phyloP scores from a whole-genome alignment of 37 sponge, comb jelly and placozoan genomes.

The Tethya wilhelma region DNA sequence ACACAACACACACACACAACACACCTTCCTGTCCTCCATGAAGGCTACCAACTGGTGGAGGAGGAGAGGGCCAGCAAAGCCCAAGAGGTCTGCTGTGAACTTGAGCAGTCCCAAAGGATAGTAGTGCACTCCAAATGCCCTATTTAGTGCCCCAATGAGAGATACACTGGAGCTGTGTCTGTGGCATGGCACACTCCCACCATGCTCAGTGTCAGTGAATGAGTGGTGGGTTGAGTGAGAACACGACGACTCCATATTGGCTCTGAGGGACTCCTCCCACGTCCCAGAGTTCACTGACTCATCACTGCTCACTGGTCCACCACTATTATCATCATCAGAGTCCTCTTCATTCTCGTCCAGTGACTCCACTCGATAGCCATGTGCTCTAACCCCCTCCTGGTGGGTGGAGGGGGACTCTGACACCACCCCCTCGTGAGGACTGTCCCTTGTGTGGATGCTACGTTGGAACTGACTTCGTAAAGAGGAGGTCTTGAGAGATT shows the following conservation, averaged over 20 bases:
- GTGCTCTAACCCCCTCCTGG: neutral
- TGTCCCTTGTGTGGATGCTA: neutral
- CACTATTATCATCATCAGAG: neutral
- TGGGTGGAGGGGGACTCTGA: no score
- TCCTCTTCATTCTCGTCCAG: neutral
- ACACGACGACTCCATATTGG: neutral
- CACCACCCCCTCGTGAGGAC: neutral
- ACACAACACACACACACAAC: conserved; percentile 7
- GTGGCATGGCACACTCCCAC: neutral
- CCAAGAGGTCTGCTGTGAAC: conserved; percentile 72
- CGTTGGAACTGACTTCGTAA: conserved; percentile 53
- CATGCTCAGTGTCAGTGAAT: neutral
- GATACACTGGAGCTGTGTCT: conserved; percentile 5
- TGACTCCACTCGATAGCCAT: neutral
- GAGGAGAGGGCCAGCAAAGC: conserved; percentile 92
- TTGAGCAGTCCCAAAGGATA: conserved; percentile 95
- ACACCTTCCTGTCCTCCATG: conserved; percentile 81
- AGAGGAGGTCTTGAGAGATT: conserved; percentile 36
- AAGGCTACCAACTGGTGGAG: conserved; percentile 82
- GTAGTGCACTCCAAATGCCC: conserved; percentile 89
- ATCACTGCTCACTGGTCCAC: neutral
- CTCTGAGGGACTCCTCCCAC: neutral
- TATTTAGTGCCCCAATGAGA: conserved; percentile 76
- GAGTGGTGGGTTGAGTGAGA: neutral
- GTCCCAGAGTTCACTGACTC: no score